Evolutionary conservation across 2,797 vertebrate species (phyloP), one percentile per base, ranked within the genome.

Genomic region (Pogoniulus pusillus): DNA sequence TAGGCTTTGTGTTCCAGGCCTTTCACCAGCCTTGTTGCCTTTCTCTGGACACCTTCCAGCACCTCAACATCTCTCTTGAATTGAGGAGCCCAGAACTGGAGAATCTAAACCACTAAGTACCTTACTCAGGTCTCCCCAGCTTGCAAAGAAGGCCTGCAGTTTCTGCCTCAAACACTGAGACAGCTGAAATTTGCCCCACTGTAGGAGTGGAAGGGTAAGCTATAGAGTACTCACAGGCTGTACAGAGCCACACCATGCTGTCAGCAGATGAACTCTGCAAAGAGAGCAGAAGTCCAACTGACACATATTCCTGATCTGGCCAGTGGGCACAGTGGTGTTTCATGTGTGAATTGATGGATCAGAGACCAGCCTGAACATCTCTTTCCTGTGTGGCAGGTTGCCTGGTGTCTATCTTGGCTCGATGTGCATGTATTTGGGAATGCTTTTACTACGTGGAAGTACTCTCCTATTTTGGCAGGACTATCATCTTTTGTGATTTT

Each of bases 111-210:
- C 49, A 49, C 30, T 27, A 18, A 17, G n/a, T 16, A 6, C 57
- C 7, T 18, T 12, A 3, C 10, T 4, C 15, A 27, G 8, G n/a
- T 22, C 54, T 68, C 43, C 27, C 10, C 51, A 58, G 27, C 30
- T 57, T 68, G 51, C 35, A 32, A 15, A 85, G 16, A 30, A 19
- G 11, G 10, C 6, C 16, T 17, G 9, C 0, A 0, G 12, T 4
- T 12, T 9, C 47, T 63, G 23, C 24, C n/a, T 51, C 32, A 53
- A 58, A 15, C 27, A 29, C 10, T 18, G 29, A 84, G 15, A 23
- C 24, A 23, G n/a, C 16, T 45, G 19, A 53, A 29, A 59, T 76
- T 47, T 55, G 69, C 26, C 39, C 27, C 7, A 15, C 0, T 5
- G 16, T 37, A 16, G 57, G 39, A 66, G 5, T 32, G 71, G 69